Evolutionary conservation across 2,113 vertebrate genomes (phyloP), one percentile per base, ranked within the genome.

Genomic region (Dromas ardeola): DNA sequence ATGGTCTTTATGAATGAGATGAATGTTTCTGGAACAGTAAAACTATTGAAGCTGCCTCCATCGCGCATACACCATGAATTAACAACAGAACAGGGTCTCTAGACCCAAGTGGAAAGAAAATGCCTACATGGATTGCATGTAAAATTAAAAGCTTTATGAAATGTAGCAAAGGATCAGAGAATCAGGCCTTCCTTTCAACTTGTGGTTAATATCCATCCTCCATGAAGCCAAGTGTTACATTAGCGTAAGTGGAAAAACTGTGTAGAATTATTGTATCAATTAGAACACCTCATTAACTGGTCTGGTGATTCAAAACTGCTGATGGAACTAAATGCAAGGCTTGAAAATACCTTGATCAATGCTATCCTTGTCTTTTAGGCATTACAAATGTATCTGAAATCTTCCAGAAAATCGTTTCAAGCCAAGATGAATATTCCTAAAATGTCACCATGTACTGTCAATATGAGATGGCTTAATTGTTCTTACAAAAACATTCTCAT

Each of bases 121-220:
- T 55, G 96, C 87, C 79, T 81, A 63, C 62, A 71, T 58, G 86
- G 87, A 96, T 89, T 61, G 85, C 77, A 80, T 2, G 52, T 85
- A 86, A 94, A 93, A 95, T 97, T 49, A 93, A 91, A 95, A 95
- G 79, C 90, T 86, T 63, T 85, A 94, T 92, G 87, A 94, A 95
- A 97, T 45, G 70, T 70, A 95, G 96, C 67, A 34, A 83, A 70
- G 79, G 72, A 94, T 61, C 56, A 90, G 85, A 78, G 70, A 73
- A 90, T n/a, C 58, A 71, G 84, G 87, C 58, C 81, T 94, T 78
- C 66, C 93, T 94, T 93, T 96, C 90, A 79, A 85, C 92, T 85
- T 62, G 55, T 56, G 47, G 65, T 88, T 92, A 95, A 96, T 85
- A 80, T n/a, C 61, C 55, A 14, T 30, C 55, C 72, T 63, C 52